phyloP scores from a whole-genome alignment of 2,113 vertebrate species.

The Cyanoderma ruficeps region DNA sequence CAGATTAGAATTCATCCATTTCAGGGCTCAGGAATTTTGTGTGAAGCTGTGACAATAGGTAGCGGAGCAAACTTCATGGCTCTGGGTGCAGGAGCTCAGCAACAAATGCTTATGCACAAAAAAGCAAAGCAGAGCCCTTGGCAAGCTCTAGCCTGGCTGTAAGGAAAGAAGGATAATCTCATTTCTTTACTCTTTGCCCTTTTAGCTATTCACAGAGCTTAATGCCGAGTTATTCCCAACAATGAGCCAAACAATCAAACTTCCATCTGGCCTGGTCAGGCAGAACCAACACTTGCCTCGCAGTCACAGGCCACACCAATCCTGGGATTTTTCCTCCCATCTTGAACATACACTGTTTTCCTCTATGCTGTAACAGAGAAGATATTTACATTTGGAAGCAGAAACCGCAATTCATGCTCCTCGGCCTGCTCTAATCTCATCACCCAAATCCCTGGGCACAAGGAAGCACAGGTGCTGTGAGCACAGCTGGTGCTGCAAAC shows the following conservation, averaged over 20 bases:
- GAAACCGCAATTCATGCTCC: neutral
- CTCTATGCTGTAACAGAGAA: neutral
- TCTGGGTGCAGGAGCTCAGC: neutral
- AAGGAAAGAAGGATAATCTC: slow-evolving; percentile 3
- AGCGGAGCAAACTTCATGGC: neutral
- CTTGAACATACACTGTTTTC: neutral
- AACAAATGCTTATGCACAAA: neutral
- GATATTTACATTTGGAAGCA: neutral
- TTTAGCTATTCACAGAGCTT: slow-evolving; percentile 8
- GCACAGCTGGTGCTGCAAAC: neutral
- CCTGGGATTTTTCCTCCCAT: neutral
- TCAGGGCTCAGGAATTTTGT: neutral
- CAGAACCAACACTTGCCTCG: neutral
- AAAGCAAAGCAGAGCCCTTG: neutral
- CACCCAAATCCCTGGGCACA: neutral
- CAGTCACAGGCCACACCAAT: neutral
- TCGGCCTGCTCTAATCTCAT: slow-evolving; percentile 3
- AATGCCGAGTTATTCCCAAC: neutral
- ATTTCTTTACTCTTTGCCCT: slow-evolving; percentile 24
- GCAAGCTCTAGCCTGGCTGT: neutral
- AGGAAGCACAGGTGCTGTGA: neutral
- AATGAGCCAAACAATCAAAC: neutral
- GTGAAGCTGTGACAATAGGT: neutral
- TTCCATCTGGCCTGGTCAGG: neutral
- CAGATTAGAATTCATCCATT: neutral